phyloP scores from a whole-genome alignment of 1,140 invertebrate species.

The Trinorchestia longiramus region DNA sequence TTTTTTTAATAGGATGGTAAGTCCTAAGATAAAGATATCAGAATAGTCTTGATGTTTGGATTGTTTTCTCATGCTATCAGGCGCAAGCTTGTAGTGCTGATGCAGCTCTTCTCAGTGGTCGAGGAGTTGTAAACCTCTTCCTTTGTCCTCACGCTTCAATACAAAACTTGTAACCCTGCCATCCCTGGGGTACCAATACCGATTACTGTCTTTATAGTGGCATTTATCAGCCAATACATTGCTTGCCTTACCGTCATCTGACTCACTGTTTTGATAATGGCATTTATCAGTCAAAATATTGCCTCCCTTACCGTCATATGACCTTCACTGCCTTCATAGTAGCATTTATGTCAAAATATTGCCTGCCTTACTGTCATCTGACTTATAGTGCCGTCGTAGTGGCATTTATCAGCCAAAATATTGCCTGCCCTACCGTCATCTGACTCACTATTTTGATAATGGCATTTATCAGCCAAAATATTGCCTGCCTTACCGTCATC shows the following conservation, averaged over 20 bases:
- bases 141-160: background rate
- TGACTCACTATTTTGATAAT: background rate
- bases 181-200: no score
- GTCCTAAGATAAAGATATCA: no score
- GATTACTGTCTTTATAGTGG: no score
- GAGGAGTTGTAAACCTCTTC: background rate
- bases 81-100: no score
- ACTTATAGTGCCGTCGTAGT: background rate
- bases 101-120: no score
- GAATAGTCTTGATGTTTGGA: no score
- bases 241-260: background rate
- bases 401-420: background rate
- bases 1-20: no score
- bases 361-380: background rate
- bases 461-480: background rate
- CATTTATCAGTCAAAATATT: background rate
- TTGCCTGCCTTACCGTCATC: background rate
- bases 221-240: no score
- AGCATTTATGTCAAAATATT: background rate
- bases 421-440: background rate
- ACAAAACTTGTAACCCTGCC: no score
- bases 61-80: no score
- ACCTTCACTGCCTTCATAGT: background rate
- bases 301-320: background rate
- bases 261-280: background rate